Base-by-base conservation (phyloP, 1,140 invertebrate species). In the Gryon sp. region DNA sequence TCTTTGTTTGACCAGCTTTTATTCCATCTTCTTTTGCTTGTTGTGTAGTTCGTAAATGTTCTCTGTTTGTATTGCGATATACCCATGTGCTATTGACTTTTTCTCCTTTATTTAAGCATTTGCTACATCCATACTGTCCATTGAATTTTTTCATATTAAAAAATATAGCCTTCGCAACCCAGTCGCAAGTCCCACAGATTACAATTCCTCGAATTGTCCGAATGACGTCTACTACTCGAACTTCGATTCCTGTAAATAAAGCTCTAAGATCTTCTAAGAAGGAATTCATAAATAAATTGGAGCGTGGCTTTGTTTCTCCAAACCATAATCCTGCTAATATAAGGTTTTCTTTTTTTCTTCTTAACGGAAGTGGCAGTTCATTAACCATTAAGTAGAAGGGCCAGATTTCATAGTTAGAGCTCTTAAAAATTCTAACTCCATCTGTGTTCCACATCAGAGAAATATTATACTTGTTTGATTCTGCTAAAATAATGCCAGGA, bases 391-490 rank as follows among this genome's bases (percentile, higher is more conserved):
- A 7, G 22, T 24, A 24, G 22, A 24, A 24, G 3, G 22, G 22
- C 22, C 22, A 4, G 3, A 24, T 7, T 3, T 24, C 7, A 7
- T 4, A 24, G 3, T 24, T 24, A 4, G 22, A 24, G 3, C 3
- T 4, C 7, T 24, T 24, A 7, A 24, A 24, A 7, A 24, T 24
- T 24, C 7, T 24, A 24, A 24, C 7, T 3, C 22, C 22, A 24
- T 24, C 3, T 4, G 80, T 80, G 14, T 78, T 48, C 69, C 69
- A 80, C 1, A 43, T 70, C 14, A 79, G 52, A 0, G 66, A 53
- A n/a, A n/a, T n/a, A n/a, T n/a, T 9, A 74, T 57, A 46, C 59
- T 66, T 12, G 50, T 14, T 6, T 4, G 26, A 45, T 57, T 26
- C 0, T n/a, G 18, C 30, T 22, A 75, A 36, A 30, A 73, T 48